Conservation (phyloP, 2,113 vertebrate species). For the Calyptommatus sinebrachiatus region DNA sequence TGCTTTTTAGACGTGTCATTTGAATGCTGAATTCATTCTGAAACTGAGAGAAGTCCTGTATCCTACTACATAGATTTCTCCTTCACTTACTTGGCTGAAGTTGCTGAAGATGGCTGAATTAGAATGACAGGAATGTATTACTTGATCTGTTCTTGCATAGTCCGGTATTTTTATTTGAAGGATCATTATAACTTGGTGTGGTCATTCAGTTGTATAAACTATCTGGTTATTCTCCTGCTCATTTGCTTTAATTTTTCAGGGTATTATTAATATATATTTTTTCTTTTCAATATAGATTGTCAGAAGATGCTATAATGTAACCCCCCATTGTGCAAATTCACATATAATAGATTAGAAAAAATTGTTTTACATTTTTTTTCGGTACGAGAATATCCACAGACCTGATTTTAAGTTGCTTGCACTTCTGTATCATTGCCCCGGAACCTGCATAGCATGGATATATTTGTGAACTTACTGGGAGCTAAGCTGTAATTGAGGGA, state of each 20-base stretch:
- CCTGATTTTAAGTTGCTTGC: too few relatives aligned
- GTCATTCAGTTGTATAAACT: conserved; percentile 13
- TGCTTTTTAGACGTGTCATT: conserved; percentile 37
- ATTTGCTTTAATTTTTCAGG: not conserved
- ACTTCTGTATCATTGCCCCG: too few relatives aligned
- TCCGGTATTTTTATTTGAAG: conserved; percentile 52
- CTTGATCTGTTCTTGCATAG: conserved; percentile 51
- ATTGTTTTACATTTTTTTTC: too few relatives aligned
- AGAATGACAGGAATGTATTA: conserved; percentile 62
- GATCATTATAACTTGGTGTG: conserved; percentile 44
- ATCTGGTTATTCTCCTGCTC: conserved; percentile 1
- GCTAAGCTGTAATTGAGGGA: too few relatives aligned
- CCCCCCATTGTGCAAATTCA: too few relatives aligned
- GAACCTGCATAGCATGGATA: too few relatives aligned
- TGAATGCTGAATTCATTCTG: conserved; percentile 38
- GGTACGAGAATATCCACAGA: too few relatives aligned
- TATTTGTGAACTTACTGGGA: too few relatives aligned
- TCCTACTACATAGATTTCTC: not conserved
- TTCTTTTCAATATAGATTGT: too few relatives aligned
- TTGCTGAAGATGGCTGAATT: conserved; percentile 55
- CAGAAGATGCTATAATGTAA: too few relatives aligned
- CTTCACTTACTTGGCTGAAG: conserved; percentile 46
- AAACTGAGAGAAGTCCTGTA: conserved; percentile 50
- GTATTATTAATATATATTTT: not conserved
- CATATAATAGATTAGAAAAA: too few relatives aligned